Conservation (phyloP, 2,113 vertebrate genomes). For the Pristiophorus japonicus region DNA sequence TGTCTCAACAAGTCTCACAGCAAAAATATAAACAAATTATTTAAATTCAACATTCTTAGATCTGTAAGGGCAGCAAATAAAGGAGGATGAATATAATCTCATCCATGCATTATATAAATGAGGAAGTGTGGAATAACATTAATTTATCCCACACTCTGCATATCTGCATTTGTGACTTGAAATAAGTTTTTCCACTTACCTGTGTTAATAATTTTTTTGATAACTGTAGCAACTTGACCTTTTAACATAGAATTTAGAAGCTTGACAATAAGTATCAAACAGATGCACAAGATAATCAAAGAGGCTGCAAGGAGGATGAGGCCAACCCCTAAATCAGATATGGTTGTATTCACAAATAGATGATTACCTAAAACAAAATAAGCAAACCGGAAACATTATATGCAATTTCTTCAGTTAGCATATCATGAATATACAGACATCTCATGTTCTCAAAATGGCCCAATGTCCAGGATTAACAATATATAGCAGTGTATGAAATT, state of each 20-base stretch:
- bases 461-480: not conserved
- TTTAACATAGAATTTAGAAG: conserved; percentile 87
- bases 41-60: not conserved
- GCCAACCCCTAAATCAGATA: conserved; percentile 76
- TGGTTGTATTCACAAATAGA: conserved; percentile 59
- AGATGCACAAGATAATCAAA: conserved; percentile 75
- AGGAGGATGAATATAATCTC: not conserved
- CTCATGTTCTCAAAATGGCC: not conserved
- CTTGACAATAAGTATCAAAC: conserved; percentile 88
- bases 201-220: conserved; percentile 96
- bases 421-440: not conserved
- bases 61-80: not conserved
- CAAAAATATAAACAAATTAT: not conserved
- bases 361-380: conserved; percentile 64
- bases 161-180: not conserved
- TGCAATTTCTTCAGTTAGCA: not conserved
- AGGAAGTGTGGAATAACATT: not conserved
- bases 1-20: not conserved
- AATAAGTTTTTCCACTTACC: conserved; percentile 56
- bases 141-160: not conserved
- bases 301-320: conserved; percentile 77
- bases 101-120: not conserved
- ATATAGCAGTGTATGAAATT: not conserved
- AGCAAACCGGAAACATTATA: not conserved
- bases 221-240: conserved; percentile 81